A percentile compares a stretch with the other conserved stretches of the same genome.
phyloP scores from a whole-genome alignment of 2,113 vertebrate genomes.

The Lagopus muta region DNA sequence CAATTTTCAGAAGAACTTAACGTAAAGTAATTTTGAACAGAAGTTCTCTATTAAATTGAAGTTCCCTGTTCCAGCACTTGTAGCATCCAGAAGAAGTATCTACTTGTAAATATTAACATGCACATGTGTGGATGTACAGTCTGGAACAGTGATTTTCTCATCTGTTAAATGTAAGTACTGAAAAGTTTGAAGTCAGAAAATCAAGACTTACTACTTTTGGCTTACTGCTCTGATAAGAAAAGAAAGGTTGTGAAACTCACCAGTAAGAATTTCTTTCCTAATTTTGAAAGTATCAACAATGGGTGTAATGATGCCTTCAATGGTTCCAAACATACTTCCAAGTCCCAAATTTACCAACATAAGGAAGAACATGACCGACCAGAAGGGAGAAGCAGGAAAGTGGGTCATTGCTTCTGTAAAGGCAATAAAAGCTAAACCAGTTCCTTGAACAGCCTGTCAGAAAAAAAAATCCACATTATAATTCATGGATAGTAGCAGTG shows the following conservation, averaged over 20 bases:
- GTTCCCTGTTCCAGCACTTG: neutral
- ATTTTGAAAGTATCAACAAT: constrained; percentile 95
- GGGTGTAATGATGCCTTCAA: constrained; percentile 95
- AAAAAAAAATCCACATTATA: neutral
- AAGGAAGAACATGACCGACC: constrained; percentile 99
- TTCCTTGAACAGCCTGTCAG: constrained; percentile 92
- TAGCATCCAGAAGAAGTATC: neutral
- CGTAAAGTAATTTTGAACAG: neutral
- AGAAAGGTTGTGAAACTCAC: constrained; percentile 66
- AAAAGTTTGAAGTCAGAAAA: neutral
- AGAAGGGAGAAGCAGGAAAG: constrained; percentile 96
- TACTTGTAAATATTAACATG: neutral
- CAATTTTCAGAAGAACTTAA: neutral
- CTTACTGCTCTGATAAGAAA: neutral
- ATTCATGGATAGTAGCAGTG: neutral
- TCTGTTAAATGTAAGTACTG: neutral
- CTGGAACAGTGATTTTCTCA: neutral
- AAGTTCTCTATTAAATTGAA: neutral
- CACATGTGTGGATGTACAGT: neutral
- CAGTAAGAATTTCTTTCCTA: constrained; percentile 94
- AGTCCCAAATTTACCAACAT: constrained; percentile 97
- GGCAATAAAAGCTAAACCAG: constrained; percentile 96
- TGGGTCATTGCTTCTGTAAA: constrained; percentile 99
- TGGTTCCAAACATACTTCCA: constrained; percentile 98
- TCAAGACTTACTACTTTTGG: neutral